Conservation (phyloP, 2,797 vertebrate species). For the Pangasius sanitwongsei region DNA sequence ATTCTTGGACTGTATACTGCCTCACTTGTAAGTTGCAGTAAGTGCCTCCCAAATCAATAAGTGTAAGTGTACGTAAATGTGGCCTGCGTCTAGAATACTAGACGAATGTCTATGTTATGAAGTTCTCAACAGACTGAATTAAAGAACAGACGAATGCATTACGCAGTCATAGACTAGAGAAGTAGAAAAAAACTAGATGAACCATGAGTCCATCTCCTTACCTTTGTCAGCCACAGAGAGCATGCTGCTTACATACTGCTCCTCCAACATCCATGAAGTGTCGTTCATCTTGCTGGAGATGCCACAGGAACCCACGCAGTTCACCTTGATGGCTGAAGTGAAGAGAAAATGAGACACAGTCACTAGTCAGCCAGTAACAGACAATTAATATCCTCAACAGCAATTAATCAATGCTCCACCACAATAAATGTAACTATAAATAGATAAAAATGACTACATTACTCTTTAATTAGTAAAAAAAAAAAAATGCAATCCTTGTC, state of each 20-base stretch:
- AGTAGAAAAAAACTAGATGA: background rate
- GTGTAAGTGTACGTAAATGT: background rate
- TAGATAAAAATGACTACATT: background rate
- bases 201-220: conserved; percentile 56
- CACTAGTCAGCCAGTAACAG: background rate
- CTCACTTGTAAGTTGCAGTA: background rate
- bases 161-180: background rate
- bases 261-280: conserved; percentile 82
- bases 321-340: conserved; percentile 89
- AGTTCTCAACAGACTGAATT: background rate
- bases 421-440: background rate
- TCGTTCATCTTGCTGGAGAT: conserved; percentile 91
- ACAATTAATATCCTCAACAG: background rate
- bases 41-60: background rate
- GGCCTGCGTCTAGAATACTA: background rate
- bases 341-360: conserved; percentile 37
- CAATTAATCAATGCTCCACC: background rate
- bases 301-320: conserved; percentile 89
- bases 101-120: background rate
- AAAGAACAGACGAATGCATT: background rate
- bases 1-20: background rate
- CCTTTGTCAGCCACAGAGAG: conserved; percentile 94
- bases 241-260: conserved; percentile 91
- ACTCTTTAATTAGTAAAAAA: background rate
- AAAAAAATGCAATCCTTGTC: background rate